Percentiles rank a stretch among this genome's conserved stretches.
Evolutionary conservation across 2,888 invertebrate species (phyloP).

Genomic region (Morinoia aosen): DNA sequence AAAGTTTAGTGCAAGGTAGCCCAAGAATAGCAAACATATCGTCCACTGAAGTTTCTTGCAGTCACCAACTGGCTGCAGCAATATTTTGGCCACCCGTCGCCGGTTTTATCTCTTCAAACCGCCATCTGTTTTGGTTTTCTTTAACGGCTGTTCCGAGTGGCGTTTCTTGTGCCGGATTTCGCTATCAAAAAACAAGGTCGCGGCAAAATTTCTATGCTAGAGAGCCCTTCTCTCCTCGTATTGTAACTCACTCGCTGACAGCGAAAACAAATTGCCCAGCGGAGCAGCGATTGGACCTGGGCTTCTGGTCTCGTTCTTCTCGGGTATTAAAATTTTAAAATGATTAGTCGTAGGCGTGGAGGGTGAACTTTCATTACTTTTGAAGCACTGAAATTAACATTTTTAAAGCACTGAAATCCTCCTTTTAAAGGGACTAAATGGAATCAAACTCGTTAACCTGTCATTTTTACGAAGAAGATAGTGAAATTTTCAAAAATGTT

Average conservation of each 20-base stretch:
- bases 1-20: not conserved
- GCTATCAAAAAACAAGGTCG: conserved; percentile 8
- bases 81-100: conserved; percentile 26
- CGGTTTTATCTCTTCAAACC: conserved; percentile 37
- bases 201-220: conserved; percentile 30
- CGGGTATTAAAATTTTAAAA: not conserved
- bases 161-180: conserved; percentile 12
- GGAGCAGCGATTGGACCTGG: conserved; percentile 7
- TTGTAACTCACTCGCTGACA: conserved; percentile 30
- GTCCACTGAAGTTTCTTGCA: not conserved
- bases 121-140: conserved; percentile 34
- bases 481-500: not conserved
- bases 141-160: conserved; percentile 34
- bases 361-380: not conserved
- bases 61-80: not conserved
- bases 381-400: not conserved
- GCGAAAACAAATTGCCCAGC: conserved; percentile 27
- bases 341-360: not conserved
- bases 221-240: not conserved
- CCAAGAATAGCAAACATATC: not conserved
- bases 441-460: not conserved
- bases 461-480: not conserved
- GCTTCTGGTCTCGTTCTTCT: not conserved
- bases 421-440: not conserved
- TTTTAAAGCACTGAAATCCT: not conserved